A percentile compares a stretch with the other conserved stretches of the same genome.
These are phyloP conservation scores for Rhinoderma darwinii DNA, from an alignment of 2,113 vertebrate species.

Conservation along the genomic window DNA sequence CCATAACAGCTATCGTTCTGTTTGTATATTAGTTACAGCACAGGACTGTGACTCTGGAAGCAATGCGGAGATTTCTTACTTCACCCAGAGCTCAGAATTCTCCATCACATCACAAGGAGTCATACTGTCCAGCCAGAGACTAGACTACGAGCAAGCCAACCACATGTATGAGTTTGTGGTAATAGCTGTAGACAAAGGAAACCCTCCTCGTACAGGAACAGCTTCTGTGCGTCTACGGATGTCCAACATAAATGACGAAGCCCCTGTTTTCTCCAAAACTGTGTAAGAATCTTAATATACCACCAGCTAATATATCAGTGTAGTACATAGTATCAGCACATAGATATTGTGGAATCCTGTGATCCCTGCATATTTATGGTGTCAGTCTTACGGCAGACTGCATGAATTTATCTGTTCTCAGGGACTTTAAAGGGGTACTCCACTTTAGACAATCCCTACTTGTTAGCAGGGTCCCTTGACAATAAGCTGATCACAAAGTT, in stretches of 20 bases:
- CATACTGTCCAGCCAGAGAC: slow-evolving; percentile 77
- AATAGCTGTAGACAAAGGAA: slow-evolving; percentile 84
- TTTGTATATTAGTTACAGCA: slow-evolving; percentile 76
- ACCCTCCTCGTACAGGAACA: slow-evolving; percentile 81
- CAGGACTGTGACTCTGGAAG: slow-evolving; percentile 85
- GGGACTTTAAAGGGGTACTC: too few relatives aligned
- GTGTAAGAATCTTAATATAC: slow-evolving; percentile 69
- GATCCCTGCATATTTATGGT: too few relatives aligned
- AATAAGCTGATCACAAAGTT: too few relatives aligned
- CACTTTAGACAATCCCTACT: too few relatives aligned
- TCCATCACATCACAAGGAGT: slow-evolving; percentile 79
- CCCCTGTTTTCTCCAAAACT: slow-evolving; percentile 83
- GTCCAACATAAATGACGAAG: slow-evolving; percentile 84
- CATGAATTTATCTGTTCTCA: too few relatives aligned
- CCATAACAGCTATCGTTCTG: not conserved
- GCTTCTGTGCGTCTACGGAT: slow-evolving; percentile 82
- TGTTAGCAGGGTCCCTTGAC: too few relatives aligned
- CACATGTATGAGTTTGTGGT: slow-evolving; percentile 89
- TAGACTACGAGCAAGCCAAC: slow-evolving; percentile 86
- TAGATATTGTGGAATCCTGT: too few relatives aligned
- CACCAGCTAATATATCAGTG: not conserved
- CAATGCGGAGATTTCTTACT: slow-evolving; percentile 86
- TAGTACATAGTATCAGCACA: too few relatives aligned
- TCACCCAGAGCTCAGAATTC: slow-evolving; percentile 81
- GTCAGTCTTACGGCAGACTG: too few relatives aligned